Conservation (phyloP, 2,888 invertebrate species). For the Odontothrips loti region DNA sequence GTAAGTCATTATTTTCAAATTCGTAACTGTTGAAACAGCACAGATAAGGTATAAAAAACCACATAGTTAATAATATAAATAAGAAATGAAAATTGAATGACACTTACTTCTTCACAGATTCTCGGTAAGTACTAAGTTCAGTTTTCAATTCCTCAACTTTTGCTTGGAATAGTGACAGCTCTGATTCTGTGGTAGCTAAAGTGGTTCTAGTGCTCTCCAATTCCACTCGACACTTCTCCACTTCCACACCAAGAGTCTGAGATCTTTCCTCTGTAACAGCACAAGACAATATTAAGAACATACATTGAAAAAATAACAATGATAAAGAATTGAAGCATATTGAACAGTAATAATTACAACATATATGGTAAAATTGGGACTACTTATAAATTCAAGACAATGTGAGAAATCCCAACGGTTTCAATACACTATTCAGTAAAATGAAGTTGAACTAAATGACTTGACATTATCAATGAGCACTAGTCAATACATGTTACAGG, state of each 20-base stretch:
- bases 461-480: too few relatives aligned
- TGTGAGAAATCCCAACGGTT: too few relatives aligned
- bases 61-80: background rate
- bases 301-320: background rate
- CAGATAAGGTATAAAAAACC: background rate
- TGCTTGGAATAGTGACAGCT: slow-evolving; percentile 33
- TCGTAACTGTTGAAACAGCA: slow-evolving; percentile 49
- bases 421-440: too few relatives aligned
- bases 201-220: slow-evolving; percentile 34
- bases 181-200: slow-evolving; percentile 36
- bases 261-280: slow-evolving; percentile 36
- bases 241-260: slow-evolving; percentile 34
- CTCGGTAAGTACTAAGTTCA: slow-evolving; percentile 52
- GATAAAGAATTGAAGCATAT: too few relatives aligned
- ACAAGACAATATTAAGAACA: slow-evolving; percentile 27
- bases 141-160: slow-evolving; percentile 39
- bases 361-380: too few relatives aligned
- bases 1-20: slow-evolving; percentile 60
- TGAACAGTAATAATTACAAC: too few relatives aligned
- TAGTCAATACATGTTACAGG: too few relatives aligned
- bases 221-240: slow-evolving; percentile 28
- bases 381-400: too few relatives aligned
- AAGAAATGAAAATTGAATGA: slow-evolving; percentile 1
- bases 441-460: too few relatives aligned
- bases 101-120: slow-evolving; percentile 55